Evolutionary conservation across 1,140 invertebrate genomes (phyloP), one percentile per base, ranked within the genome.

Genomic region (Sycobia sp.): DNA sequence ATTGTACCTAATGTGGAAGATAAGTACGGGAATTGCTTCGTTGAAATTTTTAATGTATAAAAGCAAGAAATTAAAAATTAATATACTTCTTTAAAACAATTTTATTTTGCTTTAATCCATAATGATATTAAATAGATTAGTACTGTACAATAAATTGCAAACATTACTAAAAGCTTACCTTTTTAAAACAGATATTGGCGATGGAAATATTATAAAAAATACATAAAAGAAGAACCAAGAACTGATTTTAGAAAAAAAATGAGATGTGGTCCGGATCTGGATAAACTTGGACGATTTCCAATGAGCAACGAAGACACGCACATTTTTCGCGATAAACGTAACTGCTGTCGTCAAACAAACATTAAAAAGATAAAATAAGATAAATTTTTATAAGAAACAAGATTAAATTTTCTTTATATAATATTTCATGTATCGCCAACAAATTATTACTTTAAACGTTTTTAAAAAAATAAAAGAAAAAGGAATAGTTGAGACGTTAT

Each of bases 131-230:
- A 25, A 3, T 47, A 47, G 34, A 8, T 14, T 18, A 10, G 14
- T 34, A 27, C 22, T 18, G 41, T 18, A 41, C 27, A 46, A 47
- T 23, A 34, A 49, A 22, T 18, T 10, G n/a, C 14, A 5, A 32
- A 32, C 29, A 4, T 32, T 5, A 32, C 22, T 13, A 10, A 23
- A 2, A 25, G 14, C n/a, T 5, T 16, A 38, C 49, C 55, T 29
- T 53, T 34, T 53, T 20, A 16, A 59, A 36, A 50, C 23, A 68
- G 67, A 53, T 66, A 32, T 50, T 68, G 64, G 64, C 49, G 46
- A 13, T 68, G 59, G 54, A 62, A 68, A 56, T 62, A 29, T 9
- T 68, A 59, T 34, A 58, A 53, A 54, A 66, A 59, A 41, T 68
- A 68, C 27, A 29, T 39, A 29, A 54, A 55, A 3, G 29, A 62